These are phyloP conservation scores for Podargus strigoides DNA, from an alignment of 2,797 vertebrate genomes.

Conservation along the genomic window DNA sequence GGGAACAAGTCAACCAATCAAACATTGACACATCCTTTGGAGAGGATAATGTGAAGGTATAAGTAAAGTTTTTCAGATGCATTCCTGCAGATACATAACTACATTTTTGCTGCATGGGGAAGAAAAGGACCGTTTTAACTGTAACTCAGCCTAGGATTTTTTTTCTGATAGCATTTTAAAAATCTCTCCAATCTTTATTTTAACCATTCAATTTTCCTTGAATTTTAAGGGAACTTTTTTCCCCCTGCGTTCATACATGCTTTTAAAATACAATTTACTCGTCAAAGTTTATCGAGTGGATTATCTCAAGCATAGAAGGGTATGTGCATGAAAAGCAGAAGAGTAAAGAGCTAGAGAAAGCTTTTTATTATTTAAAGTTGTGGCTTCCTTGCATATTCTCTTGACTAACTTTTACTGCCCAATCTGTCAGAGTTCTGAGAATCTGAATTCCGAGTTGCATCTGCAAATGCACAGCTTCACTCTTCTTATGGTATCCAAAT, in stretches of 20 bases:
- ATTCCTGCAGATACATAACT: neutral
- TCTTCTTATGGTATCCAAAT: neutral
- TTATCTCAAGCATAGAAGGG: neutral
- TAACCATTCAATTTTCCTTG: neutral
- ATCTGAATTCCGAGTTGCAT: neutral
- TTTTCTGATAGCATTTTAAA: neutral
- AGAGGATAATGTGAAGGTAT: neutral
- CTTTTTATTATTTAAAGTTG: neutral
- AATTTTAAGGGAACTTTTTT: neutral
- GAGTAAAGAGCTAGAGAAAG: neutral
- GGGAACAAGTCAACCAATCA: neutral
- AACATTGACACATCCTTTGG: neutral
- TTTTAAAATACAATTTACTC: neutral
- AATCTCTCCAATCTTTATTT: neutral
- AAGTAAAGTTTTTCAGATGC: neutral
- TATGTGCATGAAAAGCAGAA: neutral
- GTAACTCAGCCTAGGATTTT: neutral
- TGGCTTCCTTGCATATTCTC: neutral
- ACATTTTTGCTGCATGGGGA: neutral
- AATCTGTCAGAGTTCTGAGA: neutral
- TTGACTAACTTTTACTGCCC: neutral
- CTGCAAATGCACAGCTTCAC: neutral
- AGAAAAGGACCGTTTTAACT: neutral
- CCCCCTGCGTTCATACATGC: neutral
- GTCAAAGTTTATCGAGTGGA: neutral